Evolutionary conservation across 2,113 vertebrate species (phyloP), one percentile per base, ranked within the genome.

Genomic region (Galbula dea): DNA sequence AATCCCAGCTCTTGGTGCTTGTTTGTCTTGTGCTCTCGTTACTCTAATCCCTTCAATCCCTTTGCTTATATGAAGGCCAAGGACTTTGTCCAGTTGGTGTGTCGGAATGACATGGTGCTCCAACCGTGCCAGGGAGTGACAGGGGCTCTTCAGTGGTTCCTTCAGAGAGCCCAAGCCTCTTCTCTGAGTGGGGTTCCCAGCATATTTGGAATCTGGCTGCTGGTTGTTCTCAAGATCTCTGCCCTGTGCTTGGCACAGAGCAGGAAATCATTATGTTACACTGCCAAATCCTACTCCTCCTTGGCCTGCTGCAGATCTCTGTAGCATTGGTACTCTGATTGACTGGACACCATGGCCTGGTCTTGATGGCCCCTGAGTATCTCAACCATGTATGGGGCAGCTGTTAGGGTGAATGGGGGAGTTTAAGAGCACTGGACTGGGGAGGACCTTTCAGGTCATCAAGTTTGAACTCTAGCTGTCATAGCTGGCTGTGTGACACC

Each of bases 1-100:
- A 90, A 91, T 23, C 55, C 21, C 21, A 71, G 68, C 52, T 39
- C 49, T 83, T 51, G 55, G 67, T 91, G 73, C 79, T 69, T 91
- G 85, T 91, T 91, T 93, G 65, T 91, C 87, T 93, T 96, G 63
- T 93, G 63, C 72, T 83, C 34, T 95, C 78, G 51, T 94, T 91
- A 80, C 26, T 94, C 49, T 80, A 94, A 91, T 86, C 72, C 88
- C 55, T 95, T 80, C 55, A 82, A 86, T 91, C 73, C 69, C 65
- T 65, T 84, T 90, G 76, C 43, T 90, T 88, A 74, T 55, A 11
- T 5, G 15, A 59, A 86, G 78, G 69, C 82, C 39, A 89, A 87
- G 77, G n/a, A 7, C 73, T 90, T 92, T 49, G 15, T 76, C 67
- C 67, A 65, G 29, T 85, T 69, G 62, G 39, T 73, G 49, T 69